Conservation (phyloP, 2,888 invertebrate species). For the Lysandra coridon region DNA sequence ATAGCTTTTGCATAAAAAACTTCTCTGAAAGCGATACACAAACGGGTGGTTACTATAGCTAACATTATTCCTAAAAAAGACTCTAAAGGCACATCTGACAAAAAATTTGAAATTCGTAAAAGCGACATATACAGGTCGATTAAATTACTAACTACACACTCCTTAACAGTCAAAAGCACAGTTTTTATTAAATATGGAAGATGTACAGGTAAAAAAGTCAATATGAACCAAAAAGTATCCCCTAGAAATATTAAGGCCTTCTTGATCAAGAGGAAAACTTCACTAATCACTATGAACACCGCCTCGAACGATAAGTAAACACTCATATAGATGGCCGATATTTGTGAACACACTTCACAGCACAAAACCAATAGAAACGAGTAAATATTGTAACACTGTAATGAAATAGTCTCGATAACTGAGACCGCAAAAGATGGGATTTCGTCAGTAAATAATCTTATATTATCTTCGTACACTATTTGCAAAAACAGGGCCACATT, state of each 20-base stretch:
- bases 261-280: conserved; percentile 56
- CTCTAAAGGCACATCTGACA: conserved; percentile 73
- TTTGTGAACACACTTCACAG: conserved; percentile 46
- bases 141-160: conserved; percentile 45
- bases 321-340: conserved; percentile 45
- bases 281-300: conserved; percentile 50
- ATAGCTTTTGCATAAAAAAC: conserved; percentile 50
- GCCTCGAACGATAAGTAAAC: conserved; percentile 49
- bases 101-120: conserved; percentile 65
- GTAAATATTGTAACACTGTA: conserved; percentile 44
- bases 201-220: conserved; percentile 69
- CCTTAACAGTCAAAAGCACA: conserved; percentile 49
- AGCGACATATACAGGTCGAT: conserved; percentile 61
- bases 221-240: conserved; percentile 63
- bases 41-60: conserved; percentile 61
- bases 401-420: conserved; percentile 38
- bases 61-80: conserved; percentile 68
- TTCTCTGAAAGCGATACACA: conserved; percentile 61
- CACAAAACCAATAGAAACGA: conserved; percentile 47
- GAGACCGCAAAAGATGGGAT: conserved; percentile 51
- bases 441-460: conserved; percentile 63
- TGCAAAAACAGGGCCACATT: conserved; percentile 57
- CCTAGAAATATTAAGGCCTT: conserved; percentile 60
- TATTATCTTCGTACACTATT: conserved; percentile 73
- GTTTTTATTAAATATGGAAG: conserved; percentile 58